Conservation (phyloP, 2,797 vertebrate species). For the Anas bernieri region DNA sequence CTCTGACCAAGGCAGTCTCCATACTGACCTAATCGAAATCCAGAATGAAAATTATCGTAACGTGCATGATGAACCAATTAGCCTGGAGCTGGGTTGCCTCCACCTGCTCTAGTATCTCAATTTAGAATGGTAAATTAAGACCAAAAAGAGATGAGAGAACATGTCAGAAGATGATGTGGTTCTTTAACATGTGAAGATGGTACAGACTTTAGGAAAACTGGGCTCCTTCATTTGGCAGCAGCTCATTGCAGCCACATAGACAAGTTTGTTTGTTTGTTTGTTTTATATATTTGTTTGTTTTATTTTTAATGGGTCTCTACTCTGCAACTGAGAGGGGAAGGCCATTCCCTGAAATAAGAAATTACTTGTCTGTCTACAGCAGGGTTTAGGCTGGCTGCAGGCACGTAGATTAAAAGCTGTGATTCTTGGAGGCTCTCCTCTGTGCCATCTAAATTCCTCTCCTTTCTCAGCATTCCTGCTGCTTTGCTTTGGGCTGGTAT, state of each 20-base stretch:
- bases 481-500: not conserved
- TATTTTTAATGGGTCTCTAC: not conserved
- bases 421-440: not conserved
- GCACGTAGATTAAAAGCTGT: not conserved
- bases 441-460: not conserved
- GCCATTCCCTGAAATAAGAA: not conserved
- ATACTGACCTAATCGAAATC: slow-evolving; percentile 82
- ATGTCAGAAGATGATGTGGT: not conserved
- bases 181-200: not conserved
- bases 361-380: not conserved
- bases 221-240: not conserved
- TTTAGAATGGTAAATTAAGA: slow-evolving; percentile 75
- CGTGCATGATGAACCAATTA: slow-evolving; percentile 81
- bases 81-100: slow-evolving; percentile 72
- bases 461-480: not conserved
- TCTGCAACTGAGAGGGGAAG: not conserved
- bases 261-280: not conserved
- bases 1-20: slow-evolving; percentile 79
- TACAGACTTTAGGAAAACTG: not conserved
- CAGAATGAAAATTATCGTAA: slow-evolving; percentile 78
- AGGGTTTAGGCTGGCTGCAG: not conserved
- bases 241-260: not conserved
- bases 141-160: slow-evolving; percentile 43
- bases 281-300: not conserved
- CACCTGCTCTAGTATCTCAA: slow-evolving; percentile 77